Percentiles rank a stretch among this genome's conserved stretches.
Conservation (phyloP, 2,113 vertebrate genomes). For the Centropus bengalensis region DNA sequence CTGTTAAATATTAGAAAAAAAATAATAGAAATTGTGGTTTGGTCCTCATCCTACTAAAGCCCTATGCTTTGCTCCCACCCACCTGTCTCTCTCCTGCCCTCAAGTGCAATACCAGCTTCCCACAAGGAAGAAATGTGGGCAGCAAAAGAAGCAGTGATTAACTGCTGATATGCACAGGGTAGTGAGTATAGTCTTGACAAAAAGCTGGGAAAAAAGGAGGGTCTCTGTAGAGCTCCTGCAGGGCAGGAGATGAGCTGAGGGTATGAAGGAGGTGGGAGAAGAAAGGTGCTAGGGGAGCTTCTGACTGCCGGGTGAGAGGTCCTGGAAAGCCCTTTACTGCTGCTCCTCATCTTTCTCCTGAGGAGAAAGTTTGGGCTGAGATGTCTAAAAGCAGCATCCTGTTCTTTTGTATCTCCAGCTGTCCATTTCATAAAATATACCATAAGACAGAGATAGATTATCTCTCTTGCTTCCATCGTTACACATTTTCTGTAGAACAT, state of each 20-base stretch:
- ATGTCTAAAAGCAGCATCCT: not conserved
- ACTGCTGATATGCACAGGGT: not conserved
- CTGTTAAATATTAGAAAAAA: not conserved
- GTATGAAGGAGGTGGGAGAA: not conserved
- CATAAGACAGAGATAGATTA: not conserved
- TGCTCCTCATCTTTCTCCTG: not conserved
- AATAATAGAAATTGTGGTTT: not conserved
- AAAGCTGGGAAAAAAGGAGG: not conserved
- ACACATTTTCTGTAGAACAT: not conserved
- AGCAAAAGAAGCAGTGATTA: not conserved
- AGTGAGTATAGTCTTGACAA: not conserved
- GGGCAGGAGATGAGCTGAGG: accelerated
- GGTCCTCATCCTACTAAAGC: not conserved
- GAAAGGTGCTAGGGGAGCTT: not conserved
- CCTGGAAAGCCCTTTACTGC: not conserved
- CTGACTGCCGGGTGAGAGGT: not conserved
- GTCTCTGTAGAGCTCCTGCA: not conserved
- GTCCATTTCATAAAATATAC: not conserved
- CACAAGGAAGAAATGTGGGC: not conserved
- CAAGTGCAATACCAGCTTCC: not conserved
- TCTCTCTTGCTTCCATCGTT: not conserved
- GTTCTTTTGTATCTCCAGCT: not conserved
- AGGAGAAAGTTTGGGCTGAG: not conserved
- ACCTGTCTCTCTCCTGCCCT: not conserved
- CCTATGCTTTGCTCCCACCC: not conserved